Base-by-base conservation (phyloP, 2,888 invertebrate genomes). In the Hyles lineata region DNA sequence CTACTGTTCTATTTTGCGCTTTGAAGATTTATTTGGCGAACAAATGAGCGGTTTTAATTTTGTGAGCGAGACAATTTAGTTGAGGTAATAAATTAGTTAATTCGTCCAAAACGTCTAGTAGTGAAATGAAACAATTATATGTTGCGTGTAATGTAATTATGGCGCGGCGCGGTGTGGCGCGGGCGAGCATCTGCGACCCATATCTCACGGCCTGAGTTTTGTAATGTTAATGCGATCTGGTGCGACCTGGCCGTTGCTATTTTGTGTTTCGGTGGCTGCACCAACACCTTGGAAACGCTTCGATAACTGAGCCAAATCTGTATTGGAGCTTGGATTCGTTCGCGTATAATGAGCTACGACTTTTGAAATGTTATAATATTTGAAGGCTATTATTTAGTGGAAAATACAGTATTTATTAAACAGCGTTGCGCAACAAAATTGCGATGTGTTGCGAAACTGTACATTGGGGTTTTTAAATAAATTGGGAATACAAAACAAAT, bases 181-280 rank as follows among this genome's bases (percentile, higher is more conserved):
- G 87, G 84, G 85, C 86, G 88, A 87, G 85, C 91, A 88, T 90
- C 91, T 87, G 89, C 90, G 93, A 90, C 93, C 93, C 90, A 93
- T 93, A 93, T 94, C 93, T 93, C 93, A 92, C 92, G 93, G 87
- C 83, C 85, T 81, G 88, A 81, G 88, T 93, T 91, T 91, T 90
- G 92, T 88, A 92, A 92, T 89, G 86, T 85, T 90, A 89, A 90
- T 89, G 83, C 85, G 75, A 74, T 73, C 72, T 78, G 77, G 77
- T 78, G 78, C 83, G 83, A 85, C 82, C 84, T 84, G 86, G 83
- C 80, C 76, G 70, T 77, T 71, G 78, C 78, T 84, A 81, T 82
- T 86, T 86, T 84, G 83, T 83, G 81, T 86, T 88, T 86, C 78
- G 82, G 85, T 79, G 82, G 82, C 82, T 78, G 76, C 77, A 80